Conservation (phyloP, 2,797 vertebrate species). For the Coregonus suidteri region DNA sequence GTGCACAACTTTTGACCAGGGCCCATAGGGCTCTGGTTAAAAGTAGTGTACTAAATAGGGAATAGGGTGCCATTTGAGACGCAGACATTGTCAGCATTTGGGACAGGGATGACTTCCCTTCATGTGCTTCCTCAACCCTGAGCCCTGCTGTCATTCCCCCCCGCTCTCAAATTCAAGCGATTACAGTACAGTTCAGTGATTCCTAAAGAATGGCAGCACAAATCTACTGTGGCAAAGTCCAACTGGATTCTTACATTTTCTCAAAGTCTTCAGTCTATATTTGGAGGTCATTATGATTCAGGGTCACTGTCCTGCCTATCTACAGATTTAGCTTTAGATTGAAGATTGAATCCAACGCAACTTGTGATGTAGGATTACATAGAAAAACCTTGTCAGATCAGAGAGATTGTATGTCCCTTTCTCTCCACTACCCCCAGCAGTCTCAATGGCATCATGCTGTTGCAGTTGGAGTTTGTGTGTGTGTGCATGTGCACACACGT, state of each 20-base stretch:
- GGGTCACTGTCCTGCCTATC: not conserved
- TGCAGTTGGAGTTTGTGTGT: not conserved
- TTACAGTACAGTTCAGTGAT: not conserved
- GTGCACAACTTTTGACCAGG: too few relatives aligned
- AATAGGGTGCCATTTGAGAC: too few relatives aligned
- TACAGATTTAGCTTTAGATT: too few relatives aligned
- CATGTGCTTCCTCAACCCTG: too few relatives aligned
- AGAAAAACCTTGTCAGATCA: not conserved
- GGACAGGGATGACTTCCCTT: too few relatives aligned
- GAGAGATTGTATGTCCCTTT: not conserved
- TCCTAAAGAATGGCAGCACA: not conserved
- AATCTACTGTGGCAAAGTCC: not conserved
- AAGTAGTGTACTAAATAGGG: too few relatives aligned
- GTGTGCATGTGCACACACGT: constrained; percentile 1
- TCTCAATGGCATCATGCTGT: not conserved
- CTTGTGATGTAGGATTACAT: not conserved
- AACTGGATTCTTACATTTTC: not conserved
- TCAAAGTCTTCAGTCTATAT: not conserved
- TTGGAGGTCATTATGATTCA: not conserved
- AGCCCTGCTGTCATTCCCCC: too few relatives aligned
- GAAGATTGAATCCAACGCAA: not conserved
- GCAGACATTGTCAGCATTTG: too few relatives aligned
- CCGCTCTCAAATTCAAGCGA: not conserved
- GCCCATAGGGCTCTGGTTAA: too few relatives aligned
- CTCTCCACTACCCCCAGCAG: not conserved